Base-by-base conservation (phyloP, 2,888 invertebrate species). In the Pristionchus arcanus region DNA sequence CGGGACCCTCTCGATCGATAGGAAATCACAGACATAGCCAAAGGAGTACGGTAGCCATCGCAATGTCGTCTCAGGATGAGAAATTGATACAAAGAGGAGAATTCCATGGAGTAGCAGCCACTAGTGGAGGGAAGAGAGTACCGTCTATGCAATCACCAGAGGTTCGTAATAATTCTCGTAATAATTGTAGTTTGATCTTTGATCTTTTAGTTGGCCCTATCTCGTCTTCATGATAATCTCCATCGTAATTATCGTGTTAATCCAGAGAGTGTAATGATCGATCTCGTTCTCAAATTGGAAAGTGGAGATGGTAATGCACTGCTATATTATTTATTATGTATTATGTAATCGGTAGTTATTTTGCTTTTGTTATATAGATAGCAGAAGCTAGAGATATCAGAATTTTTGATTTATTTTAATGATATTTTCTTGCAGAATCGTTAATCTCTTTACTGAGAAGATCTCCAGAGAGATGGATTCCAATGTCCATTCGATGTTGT, bases 31-130 rank as follows among this genome's bases (percentile, higher is more conserved):
- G 37, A 19, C 31, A 25, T 7, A 77, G 42, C 9, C 25, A 21
- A 15, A 4, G 59, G 31, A 59, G 28, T 55, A 31, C 28, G 19
- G 83, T 53, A 53, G n/a, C 55, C 28, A 37, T 77, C 21, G 25
- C 42, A 53, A 37, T 66, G 42, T 86, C 66, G 1, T 16, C 86
- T 11, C 21, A 42, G 66, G 86, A 86, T 31, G 86, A 86, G 66
- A 86, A 86, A 66, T 31, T 86, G n/a, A 66, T 86, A 16, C 86
- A 66, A 63, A 2, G 86, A 66, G 86, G 86, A 21, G 86, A 86
- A 66, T 86, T 86, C 49, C 37, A 86, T 28, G 86, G 86, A 21
- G 42, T 86, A 1, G 66, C 37, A 15, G 37, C 55, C 5, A 37
- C 63, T 34, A 59, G 16, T 59, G 55, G 21, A 71, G 37, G 31